Evolutionary conservation across 2,113 vertebrate species (phyloP).

Genomic region (Phaethon lepturus): DNA sequence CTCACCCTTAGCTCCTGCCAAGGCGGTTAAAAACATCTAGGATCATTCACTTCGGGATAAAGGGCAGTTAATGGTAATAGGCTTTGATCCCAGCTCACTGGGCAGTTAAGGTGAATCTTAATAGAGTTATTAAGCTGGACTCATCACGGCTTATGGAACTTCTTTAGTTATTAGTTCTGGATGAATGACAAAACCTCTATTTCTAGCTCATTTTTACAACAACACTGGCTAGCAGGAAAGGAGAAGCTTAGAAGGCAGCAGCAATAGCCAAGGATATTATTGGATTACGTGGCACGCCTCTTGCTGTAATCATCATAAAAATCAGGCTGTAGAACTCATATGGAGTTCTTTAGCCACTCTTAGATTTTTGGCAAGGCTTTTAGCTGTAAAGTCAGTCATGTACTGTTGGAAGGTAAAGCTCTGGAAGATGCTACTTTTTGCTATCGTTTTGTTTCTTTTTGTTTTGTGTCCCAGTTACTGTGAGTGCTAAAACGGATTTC

Average conservation of each 20-base stretch:
- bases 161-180: not conserved
- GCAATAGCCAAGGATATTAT: not conserved
- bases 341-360: not conserved
- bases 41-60: not conserved
- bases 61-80: not conserved
- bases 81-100: not conserved
- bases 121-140: not conserved
- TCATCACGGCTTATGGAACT: not conserved
- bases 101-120: not conserved
- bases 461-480: not conserved
- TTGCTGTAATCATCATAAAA: not conserved
- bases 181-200: not conserved
- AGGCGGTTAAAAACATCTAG: not conserved
- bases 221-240: not conserved
- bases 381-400: not conserved
- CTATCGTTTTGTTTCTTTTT: not conserved
- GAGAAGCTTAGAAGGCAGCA: not conserved
- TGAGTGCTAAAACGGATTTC: not conserved
- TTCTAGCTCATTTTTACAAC: not conserved
- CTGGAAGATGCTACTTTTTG: not conserved
- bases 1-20: slow-evolving; percentile 70
- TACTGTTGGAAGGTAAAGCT: not conserved
- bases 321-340: not conserved
- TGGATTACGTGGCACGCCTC: not conserved
- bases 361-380: not conserved